Percentiles rank a stretch among this genome's conserved stretches.
Conservation (phyloP, 2,797 vertebrate species). For the Enteromius anoplus region DNA sequence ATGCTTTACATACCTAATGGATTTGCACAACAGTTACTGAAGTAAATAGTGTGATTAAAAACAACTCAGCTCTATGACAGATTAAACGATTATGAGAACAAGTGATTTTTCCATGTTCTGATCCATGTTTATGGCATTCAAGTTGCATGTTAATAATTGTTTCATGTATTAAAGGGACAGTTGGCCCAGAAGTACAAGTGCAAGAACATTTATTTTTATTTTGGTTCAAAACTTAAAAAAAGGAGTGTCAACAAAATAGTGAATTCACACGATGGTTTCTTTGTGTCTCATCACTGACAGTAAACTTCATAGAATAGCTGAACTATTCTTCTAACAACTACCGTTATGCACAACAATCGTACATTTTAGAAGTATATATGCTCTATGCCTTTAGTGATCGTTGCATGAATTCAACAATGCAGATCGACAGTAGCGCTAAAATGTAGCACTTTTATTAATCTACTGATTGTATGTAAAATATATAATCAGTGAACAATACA, state of each 20-base stretch:
- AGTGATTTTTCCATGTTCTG: neutral
- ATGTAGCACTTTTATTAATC: slow-evolving; percentile 39
- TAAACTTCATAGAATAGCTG: neutral
- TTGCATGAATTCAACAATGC: slow-evolving; percentile 25
- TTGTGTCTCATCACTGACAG: neutral
- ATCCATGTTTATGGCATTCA: neutral
- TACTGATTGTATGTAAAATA: neutral
- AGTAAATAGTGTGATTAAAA: neutral
- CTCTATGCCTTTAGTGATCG: neutral
- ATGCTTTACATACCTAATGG: neutral
- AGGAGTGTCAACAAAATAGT: neutral
- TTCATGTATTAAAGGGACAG: slow-evolving; percentile 14
- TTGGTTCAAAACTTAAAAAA: neutral
- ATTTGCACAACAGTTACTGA: neutral
- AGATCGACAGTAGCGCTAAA: slow-evolving; percentile 34
- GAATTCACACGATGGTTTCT: slow-evolving; percentile 6
- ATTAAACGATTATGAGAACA: neutral
- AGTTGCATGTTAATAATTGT: neutral
- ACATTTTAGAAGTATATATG: slow-evolving; percentile 2
- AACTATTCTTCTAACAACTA: neutral
- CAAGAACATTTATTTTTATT: neutral
- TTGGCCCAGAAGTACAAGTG: neutral
- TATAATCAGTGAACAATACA: neutral
- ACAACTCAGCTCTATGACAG: neutral
- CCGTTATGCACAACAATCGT: slow-evolving; percentile 4